phyloP scores from a whole-genome alignment of 2,113 vertebrate species.

The Rhadina sibilatrix region DNA sequence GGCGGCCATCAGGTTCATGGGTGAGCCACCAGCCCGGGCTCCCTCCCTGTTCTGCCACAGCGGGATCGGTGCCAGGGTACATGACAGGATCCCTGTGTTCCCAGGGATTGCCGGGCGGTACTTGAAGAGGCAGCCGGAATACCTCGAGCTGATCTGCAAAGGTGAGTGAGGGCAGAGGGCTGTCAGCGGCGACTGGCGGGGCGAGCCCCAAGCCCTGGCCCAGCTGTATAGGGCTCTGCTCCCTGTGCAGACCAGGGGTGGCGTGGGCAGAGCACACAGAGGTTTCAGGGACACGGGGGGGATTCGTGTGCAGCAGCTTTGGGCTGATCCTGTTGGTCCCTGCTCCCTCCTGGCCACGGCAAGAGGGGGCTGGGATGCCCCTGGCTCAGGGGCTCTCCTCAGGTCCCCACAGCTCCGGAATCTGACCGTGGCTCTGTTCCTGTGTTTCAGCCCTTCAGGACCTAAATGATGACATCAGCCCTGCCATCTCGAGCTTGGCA shows the following conservation, averaged over 20 bases:
- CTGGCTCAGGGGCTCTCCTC: background rate
- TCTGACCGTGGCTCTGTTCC: background rate
- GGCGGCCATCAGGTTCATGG: rapidly evolving
- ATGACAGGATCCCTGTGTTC: background rate
- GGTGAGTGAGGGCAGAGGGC: background rate
- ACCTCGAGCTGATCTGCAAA: rapidly evolving
- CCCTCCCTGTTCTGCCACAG: background rate
- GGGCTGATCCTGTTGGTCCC: rapidly evolving
- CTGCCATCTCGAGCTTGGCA: background rate
- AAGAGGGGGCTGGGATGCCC: rapidly evolving
- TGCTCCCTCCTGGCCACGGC: background rate
- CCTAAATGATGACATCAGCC: background rate
- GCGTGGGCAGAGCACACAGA: background rate
- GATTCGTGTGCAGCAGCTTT: rapidly evolving
- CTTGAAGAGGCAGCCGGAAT: background rate
- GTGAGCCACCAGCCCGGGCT: background rate
- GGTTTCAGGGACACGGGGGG: rapidly evolving
- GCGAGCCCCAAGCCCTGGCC: background rate
- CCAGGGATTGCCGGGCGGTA: background rate
- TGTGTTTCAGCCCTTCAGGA: background rate
- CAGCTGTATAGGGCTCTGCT: rapidly evolving
- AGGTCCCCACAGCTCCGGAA: rapidly evolving
- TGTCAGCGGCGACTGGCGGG: background rate
- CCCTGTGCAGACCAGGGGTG: rapidly evolving
- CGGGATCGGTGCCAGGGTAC: background rate